Percentiles rank a stretch among this genome's conserved stretches.
Conservation (phyloP, 2,113 vertebrate genomes). For the Anolis sagrei region DNA sequence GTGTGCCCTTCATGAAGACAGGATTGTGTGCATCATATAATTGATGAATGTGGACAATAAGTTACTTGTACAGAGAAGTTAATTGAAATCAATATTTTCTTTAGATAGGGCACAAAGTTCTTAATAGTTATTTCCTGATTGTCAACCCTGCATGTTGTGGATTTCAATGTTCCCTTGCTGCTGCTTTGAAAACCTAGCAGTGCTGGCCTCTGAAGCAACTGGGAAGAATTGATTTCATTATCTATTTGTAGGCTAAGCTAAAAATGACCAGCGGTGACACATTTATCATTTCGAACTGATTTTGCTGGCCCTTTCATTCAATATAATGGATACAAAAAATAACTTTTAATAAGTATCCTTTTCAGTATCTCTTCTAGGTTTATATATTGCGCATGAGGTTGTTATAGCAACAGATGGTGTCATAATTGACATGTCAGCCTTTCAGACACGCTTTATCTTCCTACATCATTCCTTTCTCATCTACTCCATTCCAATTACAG, state of each 20-base stretch:
- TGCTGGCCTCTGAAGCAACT: not conserved
- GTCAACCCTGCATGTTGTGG: too few relatives aligned
- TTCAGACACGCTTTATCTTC: not conserved
- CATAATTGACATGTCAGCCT: not conserved
- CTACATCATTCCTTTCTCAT: conserved; percentile 1
- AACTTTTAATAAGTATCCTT: not conserved
- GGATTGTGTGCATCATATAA: too few relatives aligned
- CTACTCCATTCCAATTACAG: not conserved
- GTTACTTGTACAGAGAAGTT: too few relatives aligned
- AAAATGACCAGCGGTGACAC: not conserved
- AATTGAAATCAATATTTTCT: too few relatives aligned
- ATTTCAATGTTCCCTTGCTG: not conserved
- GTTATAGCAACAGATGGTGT: conserved; percentile 11
- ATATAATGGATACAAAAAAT: not conserved
- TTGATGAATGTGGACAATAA: too few relatives aligned
- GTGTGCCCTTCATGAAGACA: too few relatives aligned
- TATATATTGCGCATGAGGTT: not conserved
- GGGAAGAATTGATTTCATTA: not conserved
- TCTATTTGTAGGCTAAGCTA: not conserved
- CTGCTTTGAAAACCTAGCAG: not conserved
- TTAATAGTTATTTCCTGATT: too few relatives aligned
- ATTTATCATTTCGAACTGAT: not conserved
- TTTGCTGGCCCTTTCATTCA: not conserved
- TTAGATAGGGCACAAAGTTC: too few relatives aligned
- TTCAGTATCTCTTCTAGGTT: not conserved